phyloP scores from a whole-genome alignment of 1,140 invertebrate genomes.

The Trachelipus rathkii region DNA sequence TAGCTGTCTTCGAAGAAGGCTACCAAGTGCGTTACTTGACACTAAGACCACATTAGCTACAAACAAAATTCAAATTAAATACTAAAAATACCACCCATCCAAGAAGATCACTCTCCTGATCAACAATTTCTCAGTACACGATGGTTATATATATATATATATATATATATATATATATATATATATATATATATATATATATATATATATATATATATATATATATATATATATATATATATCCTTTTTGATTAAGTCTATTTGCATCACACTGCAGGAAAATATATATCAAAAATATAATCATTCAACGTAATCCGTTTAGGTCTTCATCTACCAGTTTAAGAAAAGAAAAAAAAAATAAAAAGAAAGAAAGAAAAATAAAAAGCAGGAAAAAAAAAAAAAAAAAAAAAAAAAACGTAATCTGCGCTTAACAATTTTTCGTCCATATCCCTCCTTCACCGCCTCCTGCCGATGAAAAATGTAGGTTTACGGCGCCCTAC shows the following conservation, averaged over 20 bases:
- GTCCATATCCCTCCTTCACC: not conserved
- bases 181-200: constrained; percentile 10
- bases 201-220: constrained; percentile 15
- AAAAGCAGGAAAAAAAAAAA: not conserved
- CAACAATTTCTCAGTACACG: not conserved
- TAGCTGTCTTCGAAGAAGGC: too few species aligned
- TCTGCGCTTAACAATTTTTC: not conserved
- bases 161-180: constrained; percentile 8
- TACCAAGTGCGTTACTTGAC: too few species aligned
- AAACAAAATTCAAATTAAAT: too few species aligned
- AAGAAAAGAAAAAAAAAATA: too few species aligned
- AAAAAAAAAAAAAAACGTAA: not conserved
- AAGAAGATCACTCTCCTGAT: not conserved
- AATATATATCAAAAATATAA: not conserved
- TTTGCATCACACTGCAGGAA: not conserved
- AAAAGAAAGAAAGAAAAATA: too few species aligned
- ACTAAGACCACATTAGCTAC: too few species aligned
- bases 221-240: constrained; percentile 13
- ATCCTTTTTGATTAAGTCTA: not conserved
- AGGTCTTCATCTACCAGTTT: not conserved
- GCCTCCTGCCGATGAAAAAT: constrained; percentile 9
- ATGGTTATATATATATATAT: not conserved
- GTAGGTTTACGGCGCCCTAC: constrained; percentile 1
- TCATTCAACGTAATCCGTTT: constrained; percentile 7
- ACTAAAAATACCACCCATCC: too few species aligned